Evolutionary conservation across 2,797 vertebrate genomes (phyloP).

Genomic region (Protonibea diacanthus): DNA sequence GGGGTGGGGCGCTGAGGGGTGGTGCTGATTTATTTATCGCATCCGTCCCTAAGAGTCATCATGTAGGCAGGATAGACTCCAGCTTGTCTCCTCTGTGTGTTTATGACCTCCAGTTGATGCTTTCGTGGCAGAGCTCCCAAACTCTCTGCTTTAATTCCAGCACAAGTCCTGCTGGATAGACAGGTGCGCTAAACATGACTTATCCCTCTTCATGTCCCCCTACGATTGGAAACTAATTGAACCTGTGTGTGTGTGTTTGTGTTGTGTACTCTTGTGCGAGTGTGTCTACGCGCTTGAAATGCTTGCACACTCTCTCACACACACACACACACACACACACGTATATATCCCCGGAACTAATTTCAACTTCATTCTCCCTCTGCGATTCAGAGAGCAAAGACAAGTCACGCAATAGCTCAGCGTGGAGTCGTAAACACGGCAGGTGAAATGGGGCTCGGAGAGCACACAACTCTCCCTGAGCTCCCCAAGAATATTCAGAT

Average conservation of each 20-base stretch:
- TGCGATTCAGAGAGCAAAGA: slow-evolving; percentile 55
- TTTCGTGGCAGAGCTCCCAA: slow-evolving; percentile 56
- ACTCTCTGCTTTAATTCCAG: slow-evolving; percentile 67
- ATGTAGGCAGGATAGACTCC: slow-evolving; percentile 56
- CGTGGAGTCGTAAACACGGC: slow-evolving; percentile 64
- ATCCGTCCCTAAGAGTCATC: slow-evolving; percentile 57
- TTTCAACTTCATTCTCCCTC: slow-evolving; percentile 67
- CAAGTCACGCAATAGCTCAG: slow-evolving; percentile 68
- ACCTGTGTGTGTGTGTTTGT: slow-evolving; percentile 40
- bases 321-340: background rate
- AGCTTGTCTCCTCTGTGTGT: slow-evolving; percentile 62
- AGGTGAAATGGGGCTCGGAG: slow-evolving; percentile 66
- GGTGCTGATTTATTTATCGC: slow-evolving; percentile 69
- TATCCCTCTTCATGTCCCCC: slow-evolving; percentile 57
- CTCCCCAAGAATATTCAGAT: slow-evolving; percentile 73
- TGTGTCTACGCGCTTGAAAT: slow-evolving; percentile 15
- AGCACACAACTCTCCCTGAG: slow-evolving; percentile 53
- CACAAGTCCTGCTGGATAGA: slow-evolving; percentile 55
- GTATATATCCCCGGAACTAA: slow-evolving; percentile 62
- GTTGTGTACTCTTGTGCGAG: background rate
- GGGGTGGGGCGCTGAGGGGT: background rate
- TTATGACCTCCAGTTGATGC: slow-evolving; percentile 68
- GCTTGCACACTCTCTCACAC: background rate
- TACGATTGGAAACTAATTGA: slow-evolving; percentile 66
- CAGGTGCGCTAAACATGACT: slow-evolving; percentile 76